Conservation (phyloP, 2,888 invertebrate species). For the Caenorhabditis sp. region DNA sequence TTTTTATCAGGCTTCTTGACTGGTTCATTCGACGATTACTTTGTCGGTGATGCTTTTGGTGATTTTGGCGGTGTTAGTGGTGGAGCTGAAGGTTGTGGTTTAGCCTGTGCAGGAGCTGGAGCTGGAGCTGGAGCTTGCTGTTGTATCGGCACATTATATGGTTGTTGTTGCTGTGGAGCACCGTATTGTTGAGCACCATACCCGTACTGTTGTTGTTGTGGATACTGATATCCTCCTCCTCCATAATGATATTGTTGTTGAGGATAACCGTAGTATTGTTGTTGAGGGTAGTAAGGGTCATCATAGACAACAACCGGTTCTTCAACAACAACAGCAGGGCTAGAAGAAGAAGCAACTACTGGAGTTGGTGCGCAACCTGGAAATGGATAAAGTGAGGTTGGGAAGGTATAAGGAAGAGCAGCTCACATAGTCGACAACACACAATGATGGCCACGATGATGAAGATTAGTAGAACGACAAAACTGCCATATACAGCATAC, state of each 20-base stretch:
- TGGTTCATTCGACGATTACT: neutral
- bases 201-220: too few species aligned
- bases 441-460: neutral
- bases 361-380: neutral
- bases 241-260: neutral
- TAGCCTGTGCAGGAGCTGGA: too few species aligned
- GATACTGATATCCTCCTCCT: neutral
- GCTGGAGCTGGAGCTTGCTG: neutral
- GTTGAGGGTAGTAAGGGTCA: neutral
- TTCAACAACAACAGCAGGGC: too few species aligned
- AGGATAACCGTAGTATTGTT: neutral
- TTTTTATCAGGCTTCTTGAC: neutral
- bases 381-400: too few species aligned
- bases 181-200: neutral
- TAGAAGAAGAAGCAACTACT: too few species aligned
- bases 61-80: neutral
- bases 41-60: neutral
- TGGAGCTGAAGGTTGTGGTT: neutral
- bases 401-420: too few species aligned
- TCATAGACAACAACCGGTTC: neutral
- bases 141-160: neutral
- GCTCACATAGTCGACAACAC: neutral
- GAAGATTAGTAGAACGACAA: neutral
- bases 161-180: neutral
- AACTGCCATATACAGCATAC: neutral